Evolutionary conservation across 2,113 vertebrate species (phyloP), one percentile per base, ranked within the genome.

Genomic region (Chionodraco myersi): DNA sequence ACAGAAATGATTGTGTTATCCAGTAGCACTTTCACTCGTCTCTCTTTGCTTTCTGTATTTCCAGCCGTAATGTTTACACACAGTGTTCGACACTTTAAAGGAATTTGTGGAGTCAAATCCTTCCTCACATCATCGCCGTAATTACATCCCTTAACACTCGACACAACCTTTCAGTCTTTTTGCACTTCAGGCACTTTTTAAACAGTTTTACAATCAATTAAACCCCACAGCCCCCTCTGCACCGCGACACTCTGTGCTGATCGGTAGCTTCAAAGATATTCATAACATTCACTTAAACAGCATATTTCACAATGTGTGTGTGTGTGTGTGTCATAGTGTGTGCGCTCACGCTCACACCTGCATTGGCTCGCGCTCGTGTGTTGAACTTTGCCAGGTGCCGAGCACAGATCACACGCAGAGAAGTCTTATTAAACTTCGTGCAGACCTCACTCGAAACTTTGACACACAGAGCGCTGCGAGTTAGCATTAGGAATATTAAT

Each of bases 401-500:
- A 76, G 88, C 75, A n/a, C 70, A 66, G 78, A 85, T 89, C 82
- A 77, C 80, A 85, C 80, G 75, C 64, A 61, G 10, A 60, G 68
- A 70, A 69, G 75, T 87, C 67, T 91, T 85, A 92, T 93, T 93
- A 92, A 93, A 94, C 92, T 92, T 89, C 87, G 86, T 82, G 81
- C 85, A 73, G 87, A 80, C 85, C 87, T 91, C 84, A 66, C 87
- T 93, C 88, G 79, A 91, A 94, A 93, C 89, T 91, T 85, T 82
- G 76, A 90, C 80, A 83, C 80, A 45, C 65, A 51, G 75, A 82
- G 81, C 73, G 80, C 71, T n/a, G 67, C 0, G 59, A 87, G 91
- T 93, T 93, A 94, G 91, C 92, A 90, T 92, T 90, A 86, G 82
- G 92, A 95, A 95, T 94, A 94, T 95, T 94, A 94, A 94, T 90